Evolutionary conservation across 2,888 invertebrate species (phyloP).

Genomic region (Drosophila anomalata): DNA sequence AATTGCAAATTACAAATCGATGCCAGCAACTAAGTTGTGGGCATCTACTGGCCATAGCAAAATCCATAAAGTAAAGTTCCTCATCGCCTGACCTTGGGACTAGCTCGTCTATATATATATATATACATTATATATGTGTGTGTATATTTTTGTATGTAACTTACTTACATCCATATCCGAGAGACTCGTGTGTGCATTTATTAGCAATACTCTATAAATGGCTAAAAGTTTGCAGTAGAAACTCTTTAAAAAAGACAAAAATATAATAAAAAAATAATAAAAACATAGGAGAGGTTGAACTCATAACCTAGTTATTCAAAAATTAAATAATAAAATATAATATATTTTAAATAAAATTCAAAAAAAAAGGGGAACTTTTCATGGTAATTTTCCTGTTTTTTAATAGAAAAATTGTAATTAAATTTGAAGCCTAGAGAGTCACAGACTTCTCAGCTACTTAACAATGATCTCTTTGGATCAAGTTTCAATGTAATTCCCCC

Average conservation of each 20-base stretch:
- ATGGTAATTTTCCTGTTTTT: neutral
- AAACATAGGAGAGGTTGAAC: neutral
- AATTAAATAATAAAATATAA: too few relatives aligned
- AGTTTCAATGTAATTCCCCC: slow-evolving; percentile 1
- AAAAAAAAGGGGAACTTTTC: neutral
- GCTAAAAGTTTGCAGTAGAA: slow-evolving; percentile 18
- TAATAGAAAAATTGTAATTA: neutral
- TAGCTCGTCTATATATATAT: slow-evolving; percentile 14
- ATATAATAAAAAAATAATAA: neutral
- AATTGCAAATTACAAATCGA: slow-evolving; percentile 41
- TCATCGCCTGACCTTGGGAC: slow-evolving; percentile 81
- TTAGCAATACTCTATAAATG: slow-evolving; percentile 11
- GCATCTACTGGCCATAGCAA: slow-evolving; percentile 44
- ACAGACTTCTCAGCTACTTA: neutral
- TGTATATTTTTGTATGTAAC: neutral
- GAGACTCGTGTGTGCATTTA: slow-evolving; percentile 1
- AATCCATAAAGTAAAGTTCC: slow-evolving; percentile 63
- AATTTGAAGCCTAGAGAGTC: too few relatives aligned
- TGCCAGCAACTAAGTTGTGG: slow-evolving; percentile 29
- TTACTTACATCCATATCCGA: neutral
- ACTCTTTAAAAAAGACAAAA: neutral
- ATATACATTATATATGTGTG: neutral
- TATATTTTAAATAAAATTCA: neutral
- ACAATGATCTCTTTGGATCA: neutral
- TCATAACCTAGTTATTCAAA: too few relatives aligned